Conservation (phyloP, 1,140 invertebrate species). For the Drosophila pseudoobscura region DNA sequence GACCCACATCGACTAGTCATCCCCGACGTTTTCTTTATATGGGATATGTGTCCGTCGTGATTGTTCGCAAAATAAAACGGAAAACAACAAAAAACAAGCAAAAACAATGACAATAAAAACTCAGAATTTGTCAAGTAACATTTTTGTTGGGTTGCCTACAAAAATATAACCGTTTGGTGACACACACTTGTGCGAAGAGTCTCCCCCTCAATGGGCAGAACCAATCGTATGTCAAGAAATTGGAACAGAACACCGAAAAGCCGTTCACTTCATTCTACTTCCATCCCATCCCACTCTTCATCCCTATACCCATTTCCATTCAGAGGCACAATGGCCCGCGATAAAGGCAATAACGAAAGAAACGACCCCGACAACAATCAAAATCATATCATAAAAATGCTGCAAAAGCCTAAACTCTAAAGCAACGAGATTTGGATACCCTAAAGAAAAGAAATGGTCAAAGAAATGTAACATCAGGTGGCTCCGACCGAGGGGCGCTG, state of each 20-base stretch:
- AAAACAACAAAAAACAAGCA: conserved; percentile 31
- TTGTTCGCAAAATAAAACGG: conserved; percentile 57
- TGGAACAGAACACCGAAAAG: conserved; percentile 40
- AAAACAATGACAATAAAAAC: conserved; percentile 42
- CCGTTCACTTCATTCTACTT: conserved; percentile 13
- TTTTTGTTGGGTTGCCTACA: conserved; percentile 14
- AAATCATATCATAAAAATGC: conserved; percentile 24
- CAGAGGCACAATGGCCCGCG: neutral
- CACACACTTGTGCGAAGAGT: conserved; percentile 7
- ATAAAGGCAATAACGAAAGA: conserved; percentile 31
- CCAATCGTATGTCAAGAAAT: conserved; percentile 49
- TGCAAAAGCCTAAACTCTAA: too few species aligned
- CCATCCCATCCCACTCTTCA: too few species aligned
- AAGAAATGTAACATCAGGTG: too few species aligned
- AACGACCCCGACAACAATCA: conserved; percentile 15
- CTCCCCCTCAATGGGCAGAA: conserved; percentile 28
- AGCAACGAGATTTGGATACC: too few species aligned
- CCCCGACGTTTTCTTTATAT: conserved; percentile 48
- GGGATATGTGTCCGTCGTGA: conserved; percentile 52
- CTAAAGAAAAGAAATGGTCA: too few species aligned
- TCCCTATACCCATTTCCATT: too few species aligned
- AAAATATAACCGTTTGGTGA: conserved; percentile 27
- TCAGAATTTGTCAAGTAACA: conserved; percentile 29
- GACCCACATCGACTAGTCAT: conserved; percentile 40
- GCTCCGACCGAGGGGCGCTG: too few species aligned